phyloP scores from a whole-genome alignment of 2,888 invertebrate genomes.

The Xestia c-nigrum region DNA sequence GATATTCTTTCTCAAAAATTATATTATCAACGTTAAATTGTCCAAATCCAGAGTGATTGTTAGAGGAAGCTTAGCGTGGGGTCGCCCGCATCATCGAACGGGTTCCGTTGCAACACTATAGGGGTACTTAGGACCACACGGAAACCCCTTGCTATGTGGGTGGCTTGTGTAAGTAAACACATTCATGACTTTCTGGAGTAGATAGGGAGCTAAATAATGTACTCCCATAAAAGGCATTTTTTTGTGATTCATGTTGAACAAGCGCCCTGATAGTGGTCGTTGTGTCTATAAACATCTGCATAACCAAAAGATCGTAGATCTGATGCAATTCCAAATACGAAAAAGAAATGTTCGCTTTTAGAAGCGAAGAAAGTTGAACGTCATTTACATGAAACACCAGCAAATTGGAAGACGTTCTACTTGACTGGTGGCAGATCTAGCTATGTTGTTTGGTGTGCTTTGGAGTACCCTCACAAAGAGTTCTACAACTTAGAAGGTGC shows the following conservation, averaged over 20 bases:
- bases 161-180: constrained; percentile 37
- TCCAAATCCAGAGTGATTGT: neutral
- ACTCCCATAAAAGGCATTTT: neutral
- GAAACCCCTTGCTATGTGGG: constrained; percentile 45
- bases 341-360: too few relatives aligned
- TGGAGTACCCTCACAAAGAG: too few relatives aligned
- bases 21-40: neutral
- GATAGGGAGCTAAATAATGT: neutral
- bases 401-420: too few relatives aligned
- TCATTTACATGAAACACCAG: too few relatives aligned
- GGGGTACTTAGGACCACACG: constrained; percentile 46
- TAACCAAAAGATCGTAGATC: neutral
- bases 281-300: neutral
- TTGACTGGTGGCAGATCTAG: too few relatives aligned
- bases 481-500: too few relatives aligned
- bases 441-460: too few relatives aligned
- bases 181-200: constrained; percentile 1
- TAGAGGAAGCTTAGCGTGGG: constrained; percentile 49
- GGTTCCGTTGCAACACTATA: constrained; percentile 51
- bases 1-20: too few relatives aligned
- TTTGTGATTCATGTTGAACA: too few relatives aligned
- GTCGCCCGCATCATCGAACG: constrained; percentile 69
- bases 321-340: neutral
- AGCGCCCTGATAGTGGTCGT: neutral
- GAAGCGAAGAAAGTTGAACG: too few relatives aligned